Conservation (phyloP, 2,888 invertebrate genomes). For the Diaperis boleti region DNA sequence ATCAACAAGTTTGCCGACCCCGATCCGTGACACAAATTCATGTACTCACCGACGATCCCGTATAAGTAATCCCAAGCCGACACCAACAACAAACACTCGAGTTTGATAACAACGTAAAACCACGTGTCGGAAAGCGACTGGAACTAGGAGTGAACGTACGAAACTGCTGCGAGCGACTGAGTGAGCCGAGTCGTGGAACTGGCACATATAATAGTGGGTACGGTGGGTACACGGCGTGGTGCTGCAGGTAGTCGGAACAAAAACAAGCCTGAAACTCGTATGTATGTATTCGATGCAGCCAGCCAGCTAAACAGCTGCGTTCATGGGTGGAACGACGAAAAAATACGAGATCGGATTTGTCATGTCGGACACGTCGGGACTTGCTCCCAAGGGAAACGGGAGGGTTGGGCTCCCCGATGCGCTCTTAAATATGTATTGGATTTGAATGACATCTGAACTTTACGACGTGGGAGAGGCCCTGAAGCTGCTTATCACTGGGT, state of each 20-base stretch:
- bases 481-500: too few species aligned
- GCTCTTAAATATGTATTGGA: too few species aligned
- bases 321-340: constrained; percentile 26
- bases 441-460: too few species aligned
- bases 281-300: constrained; percentile 31
- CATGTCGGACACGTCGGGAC: constrained; percentile 31
- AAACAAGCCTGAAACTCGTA: constrained; percentile 34
- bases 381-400: not conserved
- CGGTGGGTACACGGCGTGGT: constrained; percentile 23
- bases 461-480: too few species aligned
- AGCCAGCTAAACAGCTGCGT: constrained; percentile 35
- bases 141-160: too few species aligned
- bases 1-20: too few species aligned
- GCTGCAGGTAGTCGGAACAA: constrained; percentile 35
- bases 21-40: too few species aligned
- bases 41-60: too few species aligned
- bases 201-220: constrained; percentile 38
- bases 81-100: not conserved
- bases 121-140: too few species aligned
- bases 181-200: constrained; percentile 30
- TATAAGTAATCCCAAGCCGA: too few species aligned
- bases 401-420: too few species aligned
- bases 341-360: constrained; percentile 23
- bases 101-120: not conserved
- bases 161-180: constrained; percentile 12